Conservation (phyloP, 2,113 vertebrate species). For the Spea multiplicata region DNA sequence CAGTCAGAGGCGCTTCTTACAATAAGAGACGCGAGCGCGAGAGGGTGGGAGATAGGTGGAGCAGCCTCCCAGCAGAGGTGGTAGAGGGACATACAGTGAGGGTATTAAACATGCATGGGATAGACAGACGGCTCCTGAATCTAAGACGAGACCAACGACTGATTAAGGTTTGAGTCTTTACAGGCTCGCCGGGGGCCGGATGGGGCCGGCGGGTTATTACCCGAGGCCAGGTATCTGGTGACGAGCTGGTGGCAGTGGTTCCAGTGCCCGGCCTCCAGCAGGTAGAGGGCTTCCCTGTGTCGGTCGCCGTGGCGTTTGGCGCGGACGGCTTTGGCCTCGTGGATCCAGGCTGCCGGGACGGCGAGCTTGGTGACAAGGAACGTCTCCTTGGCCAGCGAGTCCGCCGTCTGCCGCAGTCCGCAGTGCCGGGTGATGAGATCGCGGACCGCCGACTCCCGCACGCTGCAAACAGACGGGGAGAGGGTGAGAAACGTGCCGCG, state of each 20-base stretch:
- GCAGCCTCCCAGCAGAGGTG: too few species aligned
- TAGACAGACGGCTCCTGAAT: too few species aligned
- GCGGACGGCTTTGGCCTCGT: slow-evolving; percentile 83
- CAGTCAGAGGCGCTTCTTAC: neutral
- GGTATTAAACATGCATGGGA: too few species aligned
- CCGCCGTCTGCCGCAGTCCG: slow-evolving; percentile 68
- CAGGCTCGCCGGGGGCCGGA: neutral
- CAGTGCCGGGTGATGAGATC: slow-evolving; percentile 83
- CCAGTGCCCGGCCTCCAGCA: slow-evolving; percentile 85
- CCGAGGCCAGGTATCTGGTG: slow-evolving; percentile 85
- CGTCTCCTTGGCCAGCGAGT: slow-evolving; percentile 73
- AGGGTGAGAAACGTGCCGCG: neutral
- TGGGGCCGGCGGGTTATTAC: slow-evolving; percentile 56
- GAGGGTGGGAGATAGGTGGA: too few species aligned
- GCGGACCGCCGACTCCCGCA: slow-evolving; percentile 78
- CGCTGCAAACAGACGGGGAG: slow-evolving; percentile 48
- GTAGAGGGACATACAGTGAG: too few species aligned
- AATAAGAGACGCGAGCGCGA: neutral
- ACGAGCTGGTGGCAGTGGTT: slow-evolving; percentile 89
- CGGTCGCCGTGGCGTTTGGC: slow-evolving; percentile 71
- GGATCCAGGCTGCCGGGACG: slow-evolving; percentile 83
- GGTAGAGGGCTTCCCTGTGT: slow-evolving; percentile 82
- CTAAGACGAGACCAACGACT: too few species aligned
- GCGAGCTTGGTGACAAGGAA: slow-evolving; percentile 81
- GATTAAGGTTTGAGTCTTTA: too few species aligned